phyloP scores from a whole-genome alignment of 2,888 invertebrate species.

The Stomorhina lunata region DNA sequence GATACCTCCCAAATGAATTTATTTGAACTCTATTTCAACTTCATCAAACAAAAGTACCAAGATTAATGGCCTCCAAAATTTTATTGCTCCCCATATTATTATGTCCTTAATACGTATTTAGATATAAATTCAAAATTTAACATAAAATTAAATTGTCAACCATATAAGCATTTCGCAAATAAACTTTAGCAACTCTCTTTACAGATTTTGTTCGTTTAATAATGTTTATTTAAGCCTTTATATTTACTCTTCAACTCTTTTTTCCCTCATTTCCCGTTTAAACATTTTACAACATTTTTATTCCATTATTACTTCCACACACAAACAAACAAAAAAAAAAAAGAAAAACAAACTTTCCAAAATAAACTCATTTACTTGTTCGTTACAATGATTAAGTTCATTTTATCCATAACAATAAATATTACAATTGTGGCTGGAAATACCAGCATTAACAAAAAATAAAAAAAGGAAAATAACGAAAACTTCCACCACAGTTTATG shows the following conservation, averaged over 20 bases:
- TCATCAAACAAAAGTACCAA: too few species aligned
- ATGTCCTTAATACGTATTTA: too few species aligned
- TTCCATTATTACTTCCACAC: neutral
- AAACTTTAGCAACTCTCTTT: neutral
- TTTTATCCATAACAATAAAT: conserved; percentile 56
- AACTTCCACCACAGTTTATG: conserved; percentile 57
- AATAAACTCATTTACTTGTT: conserved; percentile 19
- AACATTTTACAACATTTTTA: conserved; percentile 4
- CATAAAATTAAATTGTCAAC: neutral
- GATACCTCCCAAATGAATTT: too few species aligned
- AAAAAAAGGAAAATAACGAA: neutral
- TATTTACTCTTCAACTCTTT: neutral
- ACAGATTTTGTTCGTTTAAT: neutral
- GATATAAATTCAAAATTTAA: neutral
- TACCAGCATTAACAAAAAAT: conserved; percentile 24
- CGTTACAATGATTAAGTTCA: conserved; percentile 51
- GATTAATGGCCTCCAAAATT: too few species aligned
- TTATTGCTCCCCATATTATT: too few species aligned
- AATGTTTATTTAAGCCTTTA: neutral
- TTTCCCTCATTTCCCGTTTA: too few species aligned
- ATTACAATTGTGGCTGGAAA: conserved; percentile 51
- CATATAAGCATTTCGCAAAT: neutral
- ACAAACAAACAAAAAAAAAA: neutral
- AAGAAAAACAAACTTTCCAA: neutral
- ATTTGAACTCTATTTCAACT: too few species aligned